These are phyloP conservation scores for Euphydryas editha DNA, from an alignment of 2,888 invertebrate species.

Conservation along the genomic window DNA sequence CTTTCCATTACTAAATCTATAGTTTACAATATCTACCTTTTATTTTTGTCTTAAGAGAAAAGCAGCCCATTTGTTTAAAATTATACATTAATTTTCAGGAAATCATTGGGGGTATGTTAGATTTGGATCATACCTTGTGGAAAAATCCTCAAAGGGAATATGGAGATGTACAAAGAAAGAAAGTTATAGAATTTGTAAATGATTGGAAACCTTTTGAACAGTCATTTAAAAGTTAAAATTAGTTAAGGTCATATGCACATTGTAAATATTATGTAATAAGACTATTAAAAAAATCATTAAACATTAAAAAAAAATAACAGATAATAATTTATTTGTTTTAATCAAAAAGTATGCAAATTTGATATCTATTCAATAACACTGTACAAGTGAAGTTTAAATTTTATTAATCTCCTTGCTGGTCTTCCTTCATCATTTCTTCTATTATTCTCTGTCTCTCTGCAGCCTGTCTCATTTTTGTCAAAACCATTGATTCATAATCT, in stretches of 20 bases:
- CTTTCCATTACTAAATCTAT: too few species aligned
- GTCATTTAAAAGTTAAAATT: conserved; percentile 60
- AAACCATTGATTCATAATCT: conserved; percentile 92
- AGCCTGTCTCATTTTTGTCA: conserved; percentile 91
- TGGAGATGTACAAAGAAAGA: conserved; percentile 89
- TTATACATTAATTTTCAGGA: conserved; percentile 83
- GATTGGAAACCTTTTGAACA: conserved; percentile 88
- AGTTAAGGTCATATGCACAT: conserved; percentile 16
- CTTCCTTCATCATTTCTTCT: conserved; percentile 87
- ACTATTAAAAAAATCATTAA: neutral
- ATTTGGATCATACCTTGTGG: conserved; percentile 93
- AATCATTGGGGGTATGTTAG: conserved; percentile 97
- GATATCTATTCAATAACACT: neutral
- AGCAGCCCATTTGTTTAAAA: conserved; percentile 1
- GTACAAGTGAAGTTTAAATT: neutral
- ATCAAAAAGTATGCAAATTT: too few species aligned
- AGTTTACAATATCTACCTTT: too few species aligned
- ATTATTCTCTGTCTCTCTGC: conserved; percentile 92
- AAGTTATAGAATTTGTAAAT: conserved; percentile 88
- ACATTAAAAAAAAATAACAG: neutral
- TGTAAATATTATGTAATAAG: conserved; percentile 8
- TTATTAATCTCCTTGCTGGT: conserved; percentile 53
- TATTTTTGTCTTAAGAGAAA: too few species aligned
- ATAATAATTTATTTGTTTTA: neutral
- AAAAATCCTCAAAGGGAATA: conserved; percentile 90